phyloP scores from a whole-genome alignment of 2,113 vertebrate genomes.

The Hippocampus barbouri region DNA sequence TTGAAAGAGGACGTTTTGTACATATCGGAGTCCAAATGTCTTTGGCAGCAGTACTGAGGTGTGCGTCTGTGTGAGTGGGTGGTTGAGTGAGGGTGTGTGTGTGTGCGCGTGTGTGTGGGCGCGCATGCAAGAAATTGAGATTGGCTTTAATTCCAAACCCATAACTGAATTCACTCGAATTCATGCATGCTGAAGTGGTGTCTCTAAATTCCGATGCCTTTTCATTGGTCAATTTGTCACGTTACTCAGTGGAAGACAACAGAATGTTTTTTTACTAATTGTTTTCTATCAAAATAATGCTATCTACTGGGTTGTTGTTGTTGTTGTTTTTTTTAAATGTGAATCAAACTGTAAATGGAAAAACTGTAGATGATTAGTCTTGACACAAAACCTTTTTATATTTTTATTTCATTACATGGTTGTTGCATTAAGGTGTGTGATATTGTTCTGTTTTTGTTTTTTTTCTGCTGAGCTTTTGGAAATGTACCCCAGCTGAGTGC shows the following conservation, averaged over 20 bases:
- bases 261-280: slow-evolving; percentile 73
- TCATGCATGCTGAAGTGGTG: slow-evolving; percentile 13
- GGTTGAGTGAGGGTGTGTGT: too few relatives aligned
- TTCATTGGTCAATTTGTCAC: slow-evolving; percentile 43
- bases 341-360: slow-evolving; percentile 29
- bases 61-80: neutral
- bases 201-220: slow-evolving; percentile 42
- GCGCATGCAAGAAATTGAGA: neutral
- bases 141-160: slow-evolving; percentile 21
- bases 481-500: slow-evolving; percentile 49
- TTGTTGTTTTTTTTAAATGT: slow-evolving; percentile 62
- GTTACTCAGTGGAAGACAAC: slow-evolving; percentile 63
- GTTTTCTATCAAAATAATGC: slow-evolving; percentile 68
- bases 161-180: slow-evolving; percentile 26
- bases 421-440: slow-evolving; percentile 38
- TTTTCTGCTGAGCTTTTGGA: slow-evolving; percentile 55
- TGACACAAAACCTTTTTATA: slow-evolving; percentile 35
- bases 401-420: slow-evolving; percentile 47
- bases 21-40: slow-evolving; percentile 49
- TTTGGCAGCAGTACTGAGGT: slow-evolving; percentile 34
- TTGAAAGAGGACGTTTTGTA: slow-evolving; percentile 47
- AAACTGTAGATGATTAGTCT: slow-evolving; percentile 47
- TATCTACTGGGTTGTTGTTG: slow-evolving; percentile 42
- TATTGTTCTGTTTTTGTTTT: slow-evolving; percentile 2
- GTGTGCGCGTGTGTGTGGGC: neutral